phyloP scores from a whole-genome alignment of 2,888 invertebrate genomes.

The Dicyrtoma fusca region DNA sequence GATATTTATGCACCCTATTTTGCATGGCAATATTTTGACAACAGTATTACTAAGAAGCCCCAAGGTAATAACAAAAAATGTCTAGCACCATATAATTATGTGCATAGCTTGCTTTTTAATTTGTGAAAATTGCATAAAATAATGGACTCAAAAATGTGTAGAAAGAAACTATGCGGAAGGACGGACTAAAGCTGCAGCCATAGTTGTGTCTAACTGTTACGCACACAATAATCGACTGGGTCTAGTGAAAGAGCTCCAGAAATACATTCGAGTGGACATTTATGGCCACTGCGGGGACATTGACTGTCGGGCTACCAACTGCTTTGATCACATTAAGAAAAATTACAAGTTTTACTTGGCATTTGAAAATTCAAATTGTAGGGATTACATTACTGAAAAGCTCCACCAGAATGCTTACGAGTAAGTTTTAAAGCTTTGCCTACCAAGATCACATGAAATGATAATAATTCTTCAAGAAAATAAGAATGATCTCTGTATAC shows the following conservation, averaged over 20 bases:
- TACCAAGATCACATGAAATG: no score
- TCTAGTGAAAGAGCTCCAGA: conserved; percentile 82
- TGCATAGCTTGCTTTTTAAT: not conserved
- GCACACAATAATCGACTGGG: conserved; percentile 67
- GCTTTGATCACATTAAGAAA: conserved; percentile 48
- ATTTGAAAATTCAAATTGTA: conserved; percentile 59
- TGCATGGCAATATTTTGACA: conserved; percentile 12
- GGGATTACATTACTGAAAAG: conserved; percentile 59
- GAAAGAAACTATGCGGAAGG: conserved; percentile 45
- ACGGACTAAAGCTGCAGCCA: conserved; percentile 51
- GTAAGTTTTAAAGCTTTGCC: conserved; percentile 38
- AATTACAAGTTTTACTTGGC: conserved; percentile 59
- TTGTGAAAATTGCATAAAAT: no score
- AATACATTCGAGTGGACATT: conserved; percentile 86
- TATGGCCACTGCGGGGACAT: conserved; percentile 87
- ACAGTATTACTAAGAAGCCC: not conserved
- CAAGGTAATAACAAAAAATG: conserved; percentile 12
- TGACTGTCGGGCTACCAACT: conserved; percentile 65
- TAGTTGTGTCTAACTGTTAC: conserved; percentile 53
- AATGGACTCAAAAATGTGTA: conserved; percentile 4
- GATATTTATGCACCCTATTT: conserved; percentile 28
- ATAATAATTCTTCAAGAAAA: no score
- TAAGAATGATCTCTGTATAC: not conserved
- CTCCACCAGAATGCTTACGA: conserved; percentile 57
- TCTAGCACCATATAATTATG: no score